These are phyloP conservation scores for Campaea margaritaria DNA, from an alignment of 2,888 invertebrate genomes.

Conservation along the genomic window DNA sequence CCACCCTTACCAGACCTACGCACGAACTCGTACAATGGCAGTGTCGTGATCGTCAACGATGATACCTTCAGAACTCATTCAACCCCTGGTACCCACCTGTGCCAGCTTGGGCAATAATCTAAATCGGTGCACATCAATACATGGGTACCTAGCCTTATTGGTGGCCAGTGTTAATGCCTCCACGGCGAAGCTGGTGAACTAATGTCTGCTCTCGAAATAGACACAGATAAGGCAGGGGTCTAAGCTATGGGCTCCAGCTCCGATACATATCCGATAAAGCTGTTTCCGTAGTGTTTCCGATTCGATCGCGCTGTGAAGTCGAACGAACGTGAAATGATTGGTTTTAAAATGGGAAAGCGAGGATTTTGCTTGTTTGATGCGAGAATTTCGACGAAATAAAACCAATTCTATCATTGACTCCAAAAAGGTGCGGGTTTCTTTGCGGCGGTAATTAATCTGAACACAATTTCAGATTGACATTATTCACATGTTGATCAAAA, in stretches of 20 bases:
- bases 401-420: too few relatives aligned
- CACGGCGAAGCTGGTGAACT: constrained; percentile 44
- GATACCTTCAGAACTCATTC: constrained; percentile 5
- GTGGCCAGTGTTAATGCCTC: constrained; percentile 16
- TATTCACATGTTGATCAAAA: not conserved
- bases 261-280: not conserved
- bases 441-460: too few relatives aligned
- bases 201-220: constrained; percentile 64
- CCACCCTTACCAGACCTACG: too few relatives aligned
- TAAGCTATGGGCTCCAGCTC: constrained; percentile 41
- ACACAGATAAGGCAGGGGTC: constrained; percentile 58
- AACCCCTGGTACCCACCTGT: constrained; percentile 1
- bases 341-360: constrained; percentile 8
- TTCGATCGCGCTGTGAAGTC: constrained; percentile 11
- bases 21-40: too few relatives aligned
- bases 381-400: not conserved
- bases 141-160: constrained; percentile 19
- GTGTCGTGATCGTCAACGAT: not conserved
- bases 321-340: constrained; percentile 17
- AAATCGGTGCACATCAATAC: constrained; percentile 62
- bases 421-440: too few relatives aligned
- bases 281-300: constrained; percentile 14
- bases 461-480: too few relatives aligned
- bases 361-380: too few relatives aligned
- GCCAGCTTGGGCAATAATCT: constrained; percentile 52